Evolutionary conservation across 1,140 invertebrate genomes (phyloP).

Genomic region (Steinernema feltiae): DNA sequence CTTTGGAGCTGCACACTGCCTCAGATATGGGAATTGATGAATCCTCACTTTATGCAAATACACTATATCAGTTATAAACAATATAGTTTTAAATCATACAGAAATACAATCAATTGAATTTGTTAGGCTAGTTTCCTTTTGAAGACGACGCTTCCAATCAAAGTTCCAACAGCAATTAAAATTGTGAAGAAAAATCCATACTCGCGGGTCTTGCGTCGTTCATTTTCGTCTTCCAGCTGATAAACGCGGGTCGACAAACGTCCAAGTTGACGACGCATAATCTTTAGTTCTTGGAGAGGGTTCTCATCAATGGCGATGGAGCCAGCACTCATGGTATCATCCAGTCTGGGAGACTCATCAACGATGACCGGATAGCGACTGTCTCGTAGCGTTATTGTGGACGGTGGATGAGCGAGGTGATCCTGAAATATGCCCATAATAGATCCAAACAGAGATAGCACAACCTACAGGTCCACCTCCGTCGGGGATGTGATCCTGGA

Average conservation of each 20-base stretch:
- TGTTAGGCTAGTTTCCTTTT: no score
- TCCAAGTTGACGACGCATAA: conserved; percentile 39
- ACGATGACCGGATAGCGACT: conserved; percentile 1
- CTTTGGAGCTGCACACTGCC: no score
- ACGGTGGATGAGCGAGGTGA: background rate
- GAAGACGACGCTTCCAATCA: background rate
- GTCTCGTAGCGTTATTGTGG: background rate
- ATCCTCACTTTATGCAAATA: no score
- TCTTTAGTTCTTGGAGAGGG: conserved; percentile 43
- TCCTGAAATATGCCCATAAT: background rate
- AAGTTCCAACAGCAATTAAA: background rate
- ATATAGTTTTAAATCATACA: no score
- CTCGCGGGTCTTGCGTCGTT: conserved; percentile 26
- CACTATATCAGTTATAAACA: no score
- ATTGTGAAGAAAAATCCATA: conserved; percentile 17
- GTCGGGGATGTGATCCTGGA: background rate
- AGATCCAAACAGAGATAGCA: background rate
- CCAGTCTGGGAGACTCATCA: background rate
- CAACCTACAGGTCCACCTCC: background rate
- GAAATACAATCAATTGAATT: no score
- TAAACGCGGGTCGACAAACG: conserved; percentile 39
- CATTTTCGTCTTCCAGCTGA: conserved; percentile 41
- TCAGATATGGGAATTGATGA: no score
- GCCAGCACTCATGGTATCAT: conserved; percentile 14
- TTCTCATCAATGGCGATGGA: conserved; percentile 43